Base-by-base conservation (phyloP, 1,140 invertebrate genomes). In the Sarcophaga peregrina region DNA sequence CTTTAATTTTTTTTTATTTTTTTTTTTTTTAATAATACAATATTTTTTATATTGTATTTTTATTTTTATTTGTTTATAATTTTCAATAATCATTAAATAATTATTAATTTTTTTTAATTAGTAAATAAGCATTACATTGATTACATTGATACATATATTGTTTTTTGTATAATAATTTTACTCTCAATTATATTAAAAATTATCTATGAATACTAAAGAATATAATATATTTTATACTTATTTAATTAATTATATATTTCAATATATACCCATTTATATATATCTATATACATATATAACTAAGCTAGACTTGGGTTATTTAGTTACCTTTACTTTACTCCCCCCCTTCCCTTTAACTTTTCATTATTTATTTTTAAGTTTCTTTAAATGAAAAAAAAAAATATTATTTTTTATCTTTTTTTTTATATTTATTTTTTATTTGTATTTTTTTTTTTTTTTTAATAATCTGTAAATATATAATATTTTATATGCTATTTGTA, bases 11-110 rank as follows among this genome's bases (percentile, higher is more conserved):
- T 78, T 78, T 78, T 25, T 17, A 10, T 73, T 5, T 48, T 8
- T 47, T 76, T n/a, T 47, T 48, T 78, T n/a, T 78, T 50, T 78
- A 48, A 25, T 78, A 52, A 13, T n/a, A n/a, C n/a, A n/a, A n/a
- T 72, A 20, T 13, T 50, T 78, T 45, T 68, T 68, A 68, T 20
- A 13, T 13, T 25, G 10, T 68, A 68, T 20, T 68, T 68, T 68
- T 68, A 68, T 37, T 37, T 37, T 37, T 58, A 68, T 68, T 37
- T 68, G 62, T 68, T 68, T 68, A 68, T 68, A 68, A 17, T 68
- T 58, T n/a, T 58, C 15, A 58, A 13, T 58, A 0, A 15, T n/a
- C 15, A 37, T 37, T 37, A 37, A 37, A 2, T 37, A 37, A 37
- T 37, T 37, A 37, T 2, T 37, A 2, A 37, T 2, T 37, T 37